Evolutionary conservation across 2,888 invertebrate species (phyloP).

Genomic region (Drosophila mercatorum): DNA sequence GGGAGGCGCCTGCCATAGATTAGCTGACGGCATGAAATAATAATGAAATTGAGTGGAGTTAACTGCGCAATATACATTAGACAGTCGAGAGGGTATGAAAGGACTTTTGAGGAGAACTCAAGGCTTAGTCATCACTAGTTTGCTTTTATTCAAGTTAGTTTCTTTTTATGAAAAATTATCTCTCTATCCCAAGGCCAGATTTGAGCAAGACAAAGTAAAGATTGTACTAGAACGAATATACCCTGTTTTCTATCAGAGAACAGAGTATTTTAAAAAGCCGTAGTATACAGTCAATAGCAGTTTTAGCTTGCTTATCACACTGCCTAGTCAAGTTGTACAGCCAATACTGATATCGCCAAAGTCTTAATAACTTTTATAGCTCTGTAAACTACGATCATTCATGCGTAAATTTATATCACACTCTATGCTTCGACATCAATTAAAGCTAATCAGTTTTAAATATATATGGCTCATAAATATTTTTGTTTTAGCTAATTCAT

Average conservation of each 20-base stretch:
- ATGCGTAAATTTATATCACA: neutral
- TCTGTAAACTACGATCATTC: neutral
- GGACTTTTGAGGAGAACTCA: too few relatives aligned
- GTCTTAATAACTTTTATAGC: neutral
- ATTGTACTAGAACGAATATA: neutral
- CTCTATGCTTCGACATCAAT: neutral
- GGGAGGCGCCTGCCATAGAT: too few relatives aligned
- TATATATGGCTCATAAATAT: slow-evolving; percentile 1
- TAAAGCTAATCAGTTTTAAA: neutral
- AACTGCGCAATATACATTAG: too few relatives aligned
- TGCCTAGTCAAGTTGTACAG: neutral
- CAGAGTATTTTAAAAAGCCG: neutral
- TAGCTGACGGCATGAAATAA: too few relatives aligned
- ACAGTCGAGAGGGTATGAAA: too few relatives aligned
- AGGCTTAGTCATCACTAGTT: neutral
- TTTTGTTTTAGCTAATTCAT: neutral
- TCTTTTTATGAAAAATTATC: neutral
- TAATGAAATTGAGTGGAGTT: too few relatives aligned
- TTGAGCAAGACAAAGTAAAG: too few relatives aligned
- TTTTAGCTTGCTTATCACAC: too few relatives aligned
- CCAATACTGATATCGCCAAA: neutral
- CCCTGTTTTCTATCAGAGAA: neutral
- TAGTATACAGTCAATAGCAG: too few relatives aligned
- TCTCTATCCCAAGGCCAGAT: too few relatives aligned
- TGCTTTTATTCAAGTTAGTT: neutral